Percentiles rank a stretch among this genome's conserved stretches.
These are phyloP conservation scores for Campylorhamphus procurvoides DNA, from an alignment of 2,113 vertebrate species.

Conservation along the genomic window DNA sequence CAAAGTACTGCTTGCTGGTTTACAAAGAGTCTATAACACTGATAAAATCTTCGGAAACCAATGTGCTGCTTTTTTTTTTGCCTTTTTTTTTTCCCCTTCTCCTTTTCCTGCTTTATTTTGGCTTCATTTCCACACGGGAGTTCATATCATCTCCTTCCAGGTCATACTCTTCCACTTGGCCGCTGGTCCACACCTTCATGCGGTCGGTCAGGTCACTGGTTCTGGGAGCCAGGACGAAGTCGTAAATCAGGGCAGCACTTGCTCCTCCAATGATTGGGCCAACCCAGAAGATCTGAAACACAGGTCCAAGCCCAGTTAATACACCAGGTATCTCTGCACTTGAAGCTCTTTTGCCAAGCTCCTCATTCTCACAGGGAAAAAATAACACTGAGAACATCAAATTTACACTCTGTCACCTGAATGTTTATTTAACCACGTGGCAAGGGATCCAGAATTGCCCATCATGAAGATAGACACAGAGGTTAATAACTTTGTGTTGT, in stretches of 20 bases:
- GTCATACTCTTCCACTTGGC: constrained; percentile 87
- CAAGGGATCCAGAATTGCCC: not conserved
- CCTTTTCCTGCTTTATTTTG: constrained; percentile 72
- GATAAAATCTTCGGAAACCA: constrained; percentile 56
- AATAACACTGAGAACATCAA: not conserved
- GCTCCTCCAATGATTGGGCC: constrained; percentile 79
- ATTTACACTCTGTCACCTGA: not conserved
- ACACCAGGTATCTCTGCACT: not conserved
- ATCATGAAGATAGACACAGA: not conserved
- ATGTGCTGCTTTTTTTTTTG: not conserved
- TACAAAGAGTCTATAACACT: constrained; percentile 73
- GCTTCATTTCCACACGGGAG: constrained; percentile 84
- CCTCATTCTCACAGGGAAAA: not conserved
- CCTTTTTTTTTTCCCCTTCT: not conserved
- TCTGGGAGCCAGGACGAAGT: constrained; percentile 82
- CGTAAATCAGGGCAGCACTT: constrained; percentile 78
- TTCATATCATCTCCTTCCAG: constrained; percentile 76
- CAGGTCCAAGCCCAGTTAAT: not conserved
- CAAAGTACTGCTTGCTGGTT: constrained; percentile 62
- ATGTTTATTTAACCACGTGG: fast-evolving
- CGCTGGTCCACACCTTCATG: constrained; percentile 89
- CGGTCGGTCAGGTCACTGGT: constrained; percentile 80
- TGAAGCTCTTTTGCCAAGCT: not conserved
- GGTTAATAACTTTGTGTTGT: not conserved
- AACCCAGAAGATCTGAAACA: constrained; percentile 82